Evolutionary conservation across 2,113 vertebrate genomes (phyloP).

Genomic region (Pseudopipra pipra): DNA sequence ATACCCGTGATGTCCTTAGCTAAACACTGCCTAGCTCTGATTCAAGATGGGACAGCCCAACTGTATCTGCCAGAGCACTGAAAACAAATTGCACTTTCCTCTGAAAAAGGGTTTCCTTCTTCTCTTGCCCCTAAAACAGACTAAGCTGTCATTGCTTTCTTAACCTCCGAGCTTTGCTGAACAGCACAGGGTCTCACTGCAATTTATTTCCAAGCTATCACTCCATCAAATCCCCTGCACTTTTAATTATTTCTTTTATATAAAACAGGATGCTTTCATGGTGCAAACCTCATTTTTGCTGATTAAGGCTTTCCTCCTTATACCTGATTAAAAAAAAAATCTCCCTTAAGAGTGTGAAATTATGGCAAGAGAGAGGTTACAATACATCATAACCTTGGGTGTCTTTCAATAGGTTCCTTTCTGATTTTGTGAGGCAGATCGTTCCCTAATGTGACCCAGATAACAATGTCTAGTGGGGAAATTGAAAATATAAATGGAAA

Average conservation of each 20-base stretch:
- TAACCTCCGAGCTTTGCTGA: constrained; percentile 34
- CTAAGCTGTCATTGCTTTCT: constrained; percentile 4
- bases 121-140: constrained; percentile 2
- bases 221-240: constrained; percentile 46
- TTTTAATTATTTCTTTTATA: constrained; percentile 72
- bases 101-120: background rate
- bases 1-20: background rate
- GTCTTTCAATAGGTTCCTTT: constrained; percentile 71
- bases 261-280: constrained; percentile 30
- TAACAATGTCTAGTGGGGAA: constrained; percentile 82
- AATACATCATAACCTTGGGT: constrained; percentile 70
- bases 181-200: constrained; percentile 28
- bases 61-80: background rate
- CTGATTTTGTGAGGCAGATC: constrained; percentile 74
- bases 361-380: constrained; percentile 69
- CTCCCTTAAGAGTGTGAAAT: constrained; percentile 50
- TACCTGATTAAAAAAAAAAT: constrained; percentile 64
- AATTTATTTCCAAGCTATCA: constrained; percentile 64
- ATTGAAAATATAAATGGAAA: constrained; percentile 86
- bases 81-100: background rate
- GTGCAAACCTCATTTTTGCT: constrained; percentile 59
- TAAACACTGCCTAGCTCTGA: background rate
- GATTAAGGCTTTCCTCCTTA: constrained; percentile 58
- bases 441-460: constrained; percentile 82
- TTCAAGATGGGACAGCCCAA: background rate